Base-by-base conservation (phyloP, 2,797 vertebrate genomes). In the Rachycentron canadum region DNA sequence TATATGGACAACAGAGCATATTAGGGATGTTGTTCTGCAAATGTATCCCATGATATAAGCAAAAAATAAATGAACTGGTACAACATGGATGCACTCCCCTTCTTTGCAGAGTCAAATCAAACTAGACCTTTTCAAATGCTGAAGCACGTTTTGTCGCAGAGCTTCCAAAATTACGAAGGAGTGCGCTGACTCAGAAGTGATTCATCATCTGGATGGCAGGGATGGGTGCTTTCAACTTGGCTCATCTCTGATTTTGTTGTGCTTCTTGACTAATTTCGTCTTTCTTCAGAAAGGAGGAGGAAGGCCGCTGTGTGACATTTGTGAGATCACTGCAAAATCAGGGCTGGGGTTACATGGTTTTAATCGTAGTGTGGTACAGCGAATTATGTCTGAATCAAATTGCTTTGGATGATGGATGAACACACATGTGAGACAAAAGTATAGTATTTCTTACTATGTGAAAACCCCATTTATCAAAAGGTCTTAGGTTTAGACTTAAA, bases 131-230 rank as follows among this genome's bases (percentile, higher is more conserved):
- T 34, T 49, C 8, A 65, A 50, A 71, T 63, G 57, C 34, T 32
- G 7, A 0, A n/a, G 36, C 59, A 47, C 40, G 60, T 73, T 79
- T 61, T n/a, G 61, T 45, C 73, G 45, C 40, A 74, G 16, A 36
- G 55, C 19, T 78, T 53, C 36, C 61, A 69, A 67, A 79, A 60
- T 69, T 23, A 47, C 50, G 50, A 61, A 56, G 67, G 59, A 61
- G 81, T 52, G 66, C 21, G 38, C 89, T 91, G 91, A 91, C 89
- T 92, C 90, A 90, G 86, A 89, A 73, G 73, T 66, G 71, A 92
- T 61, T 88, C 86, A 88, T 88, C 74, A 65, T 74, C 38, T 67
- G 68, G 71, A 85, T 67, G 62, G 83, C 85, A 84, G 73, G 69
- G 65, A 83, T 56, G 61, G 75, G 63, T 60, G 79, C 68, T 81